Evolutionary conservation across 2,888 invertebrate species (phyloP).

Genomic region (Heliconius hortense): DNA sequence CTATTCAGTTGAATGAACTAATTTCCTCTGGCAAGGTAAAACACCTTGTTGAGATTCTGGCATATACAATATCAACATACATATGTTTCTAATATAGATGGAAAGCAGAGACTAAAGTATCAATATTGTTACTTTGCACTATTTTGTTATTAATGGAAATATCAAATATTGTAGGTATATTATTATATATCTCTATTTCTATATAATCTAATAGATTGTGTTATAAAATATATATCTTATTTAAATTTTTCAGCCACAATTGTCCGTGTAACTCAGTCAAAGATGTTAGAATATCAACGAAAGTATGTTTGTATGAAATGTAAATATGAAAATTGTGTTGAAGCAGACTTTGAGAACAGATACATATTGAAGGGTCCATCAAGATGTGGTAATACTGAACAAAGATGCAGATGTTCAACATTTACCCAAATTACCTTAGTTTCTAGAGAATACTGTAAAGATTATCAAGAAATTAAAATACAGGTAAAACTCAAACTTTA

Average conservation of each 20-base stretch:
- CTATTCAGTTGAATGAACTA: too few relatives aligned
- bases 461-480: slow-evolving; percentile 93
- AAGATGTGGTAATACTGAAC: slow-evolving; percentile 79
- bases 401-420: slow-evolving; percentile 79
- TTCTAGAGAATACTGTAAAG: slow-evolving; percentile 85
- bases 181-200: too few relatives aligned
- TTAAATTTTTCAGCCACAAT: slow-evolving; percentile 84
- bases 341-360: slow-evolving; percentile 86
- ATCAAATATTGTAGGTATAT: neutral
- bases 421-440: slow-evolving; percentile 79
- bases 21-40: too few relatives aligned
- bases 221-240: slow-evolving; percentile 10
- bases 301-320: slow-evolving; percentile 90
- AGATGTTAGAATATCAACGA: slow-evolving; percentile 88
- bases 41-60: too few relatives aligned
- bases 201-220: neutral
- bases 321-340: slow-evolving; percentile 83
- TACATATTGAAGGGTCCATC: slow-evolving; percentile 81
- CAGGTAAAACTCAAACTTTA: slow-evolving; percentile 73
- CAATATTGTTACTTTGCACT: neutral
- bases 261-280: slow-evolving; percentile 87
- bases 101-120: neutral
- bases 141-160: too few relatives aligned
- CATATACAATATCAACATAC: too few relatives aligned
- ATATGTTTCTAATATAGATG: neutral